Conservation (phyloP, 2,888 invertebrate species). For the Pharmacophagus antenor region DNA sequence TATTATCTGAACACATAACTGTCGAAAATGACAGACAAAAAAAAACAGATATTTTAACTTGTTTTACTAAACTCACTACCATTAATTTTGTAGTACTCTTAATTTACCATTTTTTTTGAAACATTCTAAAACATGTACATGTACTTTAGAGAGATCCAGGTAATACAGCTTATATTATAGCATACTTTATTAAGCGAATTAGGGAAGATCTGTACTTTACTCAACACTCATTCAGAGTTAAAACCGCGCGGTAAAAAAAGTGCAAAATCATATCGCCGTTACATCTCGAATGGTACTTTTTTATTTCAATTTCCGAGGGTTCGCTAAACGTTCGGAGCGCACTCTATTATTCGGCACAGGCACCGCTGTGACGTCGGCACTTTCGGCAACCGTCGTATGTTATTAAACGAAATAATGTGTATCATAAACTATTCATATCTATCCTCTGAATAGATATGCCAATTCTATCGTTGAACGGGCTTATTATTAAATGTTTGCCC, state of each 20-base stretch:
- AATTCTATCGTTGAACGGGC: constrained; percentile 53
- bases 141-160: too few species aligned
- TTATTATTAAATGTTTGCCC: constrained; percentile 31
- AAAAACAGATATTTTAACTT: too few species aligned
- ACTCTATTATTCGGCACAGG: constrained; percentile 77
- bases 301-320: constrained; percentile 79
- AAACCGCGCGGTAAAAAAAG: constrained; percentile 66
- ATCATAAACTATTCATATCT: constrained; percentile 78
- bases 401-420: constrained; percentile 77
- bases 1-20: too few species aligned
- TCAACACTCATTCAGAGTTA: constrained; percentile 54
- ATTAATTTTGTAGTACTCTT: too few species aligned
- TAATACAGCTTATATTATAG: too few species aligned
- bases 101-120: too few species aligned
- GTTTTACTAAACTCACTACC: too few species aligned
- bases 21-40: too few species aligned
- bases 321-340: constrained; percentile 76
- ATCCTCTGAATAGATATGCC: constrained; percentile 73
- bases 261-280: constrained; percentile 80
- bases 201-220: constrained; percentile 47
- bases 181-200: neutral
- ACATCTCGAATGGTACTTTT: constrained; percentile 77
- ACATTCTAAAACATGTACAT: too few species aligned
- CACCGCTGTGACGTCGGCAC: constrained; percentile 72
- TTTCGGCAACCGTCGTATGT: constrained; percentile 71